Percentiles rank a stretch among this genome's conserved stretches.
Evolutionary conservation across 2,113 vertebrate genomes (phyloP).

Genomic region (Phrynocephalus versicolor): DNA sequence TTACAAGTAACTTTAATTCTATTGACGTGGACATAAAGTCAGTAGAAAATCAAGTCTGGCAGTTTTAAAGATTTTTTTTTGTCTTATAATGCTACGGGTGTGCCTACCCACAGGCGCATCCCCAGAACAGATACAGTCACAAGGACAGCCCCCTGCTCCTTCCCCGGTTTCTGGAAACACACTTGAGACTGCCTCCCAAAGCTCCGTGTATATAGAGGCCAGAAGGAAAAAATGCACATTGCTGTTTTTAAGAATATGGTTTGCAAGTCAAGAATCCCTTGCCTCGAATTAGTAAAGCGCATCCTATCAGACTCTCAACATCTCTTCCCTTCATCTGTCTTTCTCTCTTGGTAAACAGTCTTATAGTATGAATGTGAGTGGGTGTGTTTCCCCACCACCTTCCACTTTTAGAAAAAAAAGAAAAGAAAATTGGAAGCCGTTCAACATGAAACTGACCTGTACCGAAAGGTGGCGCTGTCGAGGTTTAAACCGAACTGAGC

Average conservation of each 20-base stretch:
- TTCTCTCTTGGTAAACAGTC: background rate
- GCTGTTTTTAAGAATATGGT: background rate
- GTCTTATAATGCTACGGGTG: background rate
- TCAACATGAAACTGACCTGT: conserved; percentile 67
- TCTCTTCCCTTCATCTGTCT: too few relatives aligned
- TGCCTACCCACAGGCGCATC: background rate
- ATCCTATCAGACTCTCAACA: background rate
- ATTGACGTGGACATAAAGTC: conserved; percentile 75
- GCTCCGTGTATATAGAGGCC: background rate
- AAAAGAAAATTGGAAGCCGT: conserved; percentile 50
- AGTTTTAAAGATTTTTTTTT: conserved; percentile 41
- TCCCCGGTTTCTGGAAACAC: background rate
- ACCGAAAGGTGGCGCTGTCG: conserved; percentile 97
- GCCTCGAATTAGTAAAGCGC: too few relatives aligned
- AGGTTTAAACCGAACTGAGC: conserved; percentile 80
- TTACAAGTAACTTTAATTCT: conserved; percentile 81
- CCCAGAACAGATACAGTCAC: background rate
- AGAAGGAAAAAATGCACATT: background rate
- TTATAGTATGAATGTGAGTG: background rate
- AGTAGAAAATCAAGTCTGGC: conserved; percentile 59
- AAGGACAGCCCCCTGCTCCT: background rate
- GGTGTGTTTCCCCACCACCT: background rate
- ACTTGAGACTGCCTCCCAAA: background rate
- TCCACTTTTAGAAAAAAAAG: background rate
- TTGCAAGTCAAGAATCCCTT: background rate